Evolutionary conservation across 64 coral and sea anemone genomes (phyloP), one percentile per base, ranked within the genome.

Genomic region (Porites lutea): DNA sequence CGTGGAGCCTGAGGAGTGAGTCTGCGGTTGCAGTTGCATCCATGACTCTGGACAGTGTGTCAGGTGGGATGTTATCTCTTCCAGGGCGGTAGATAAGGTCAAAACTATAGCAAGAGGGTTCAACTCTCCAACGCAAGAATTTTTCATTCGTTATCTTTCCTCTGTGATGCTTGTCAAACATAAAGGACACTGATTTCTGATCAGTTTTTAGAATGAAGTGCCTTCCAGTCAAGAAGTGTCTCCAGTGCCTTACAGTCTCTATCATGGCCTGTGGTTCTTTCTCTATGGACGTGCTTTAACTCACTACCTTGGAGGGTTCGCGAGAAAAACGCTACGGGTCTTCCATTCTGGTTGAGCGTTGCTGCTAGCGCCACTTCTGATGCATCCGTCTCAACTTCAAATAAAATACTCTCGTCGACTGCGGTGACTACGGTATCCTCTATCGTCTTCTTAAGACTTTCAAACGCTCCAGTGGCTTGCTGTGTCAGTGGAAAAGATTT

Each of bases 371-470:
- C 82, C 48, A 88, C 92, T 2, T 93, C 75, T 5, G 92, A 93
- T 20, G 84, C 92, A 81, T 93, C 84, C 7, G 84, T 93, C 52
- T 93, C 92, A 9, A 93, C 92, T 43, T 88, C 92, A 82, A 88
- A 88, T 3, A 75, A 85, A 22, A 93, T 49, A 61, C 57, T 93
- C 77, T 93, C 92, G 48, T 88, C 92, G 5, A 88, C 75, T 4
- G 85, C 85, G 3, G 44, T 21, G 27, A 93, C 85, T 23, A 48
- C 13, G 51, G 86, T 86, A 13, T 87, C 60, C 4, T 55, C 91
- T 21, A 87, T 71, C 0, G 71, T 61, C 27, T 77, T 88, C 63
- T 80, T 79, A 6, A 88, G 22, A n/a, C 75, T 71, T 53, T 88
- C 15, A 43, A 93, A 88, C 60, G 64, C 53, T 62, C 74, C 3